Percentiles rank a stretch among this genome's conserved stretches.
Evolutionary conservation across 1,140 invertebrate species (phyloP).

Genomic region (Lasioglossum baleicum): DNA sequence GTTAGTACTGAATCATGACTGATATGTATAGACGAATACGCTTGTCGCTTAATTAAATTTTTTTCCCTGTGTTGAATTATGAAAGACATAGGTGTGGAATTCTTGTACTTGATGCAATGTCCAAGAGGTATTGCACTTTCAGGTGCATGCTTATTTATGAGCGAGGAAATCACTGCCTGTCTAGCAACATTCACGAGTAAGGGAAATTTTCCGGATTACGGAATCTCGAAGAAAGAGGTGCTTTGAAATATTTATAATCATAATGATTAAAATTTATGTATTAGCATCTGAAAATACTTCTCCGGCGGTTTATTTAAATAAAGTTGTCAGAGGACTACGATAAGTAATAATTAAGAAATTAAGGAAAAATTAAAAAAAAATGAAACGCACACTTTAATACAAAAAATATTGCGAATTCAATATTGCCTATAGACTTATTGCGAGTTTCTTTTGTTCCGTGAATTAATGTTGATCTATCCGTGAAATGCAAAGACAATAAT

Average conservation of each 20-base stretch:
- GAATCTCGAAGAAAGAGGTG: not conserved
- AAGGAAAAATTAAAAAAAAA: no score
- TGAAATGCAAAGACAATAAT: not conserved
- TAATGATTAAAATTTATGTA: not conserved
- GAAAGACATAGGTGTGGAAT: slow-evolving; percentile 46
- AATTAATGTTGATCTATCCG: not conserved
- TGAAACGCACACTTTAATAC: no score
- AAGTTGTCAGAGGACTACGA: not conserved
- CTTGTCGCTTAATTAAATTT: slow-evolving; percentile 43
- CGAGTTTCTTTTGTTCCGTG: no score
- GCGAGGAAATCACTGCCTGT: not conserved
- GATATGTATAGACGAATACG: slow-evolving; percentile 40
- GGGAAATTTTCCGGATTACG: not conserved
- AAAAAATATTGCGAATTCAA: no score
- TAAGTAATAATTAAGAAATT: no score
- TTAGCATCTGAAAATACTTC: not conserved
- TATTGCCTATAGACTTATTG: no score
- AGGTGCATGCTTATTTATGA: slow-evolving; percentile 5
- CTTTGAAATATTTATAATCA: not conserved
- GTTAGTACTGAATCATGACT: slow-evolving; percentile 1
- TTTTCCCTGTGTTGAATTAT: slow-evolving; percentile 26
- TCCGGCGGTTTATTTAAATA: not conserved
- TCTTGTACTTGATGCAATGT: slow-evolving; percentile 64
- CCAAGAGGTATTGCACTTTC: slow-evolving; percentile 55
- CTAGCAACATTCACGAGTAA: not conserved